Evolutionary conservation across 2,797 vertebrate species (phyloP), one percentile per base, ranked within the genome.

Genomic region (Alauda arvensis): DNA sequence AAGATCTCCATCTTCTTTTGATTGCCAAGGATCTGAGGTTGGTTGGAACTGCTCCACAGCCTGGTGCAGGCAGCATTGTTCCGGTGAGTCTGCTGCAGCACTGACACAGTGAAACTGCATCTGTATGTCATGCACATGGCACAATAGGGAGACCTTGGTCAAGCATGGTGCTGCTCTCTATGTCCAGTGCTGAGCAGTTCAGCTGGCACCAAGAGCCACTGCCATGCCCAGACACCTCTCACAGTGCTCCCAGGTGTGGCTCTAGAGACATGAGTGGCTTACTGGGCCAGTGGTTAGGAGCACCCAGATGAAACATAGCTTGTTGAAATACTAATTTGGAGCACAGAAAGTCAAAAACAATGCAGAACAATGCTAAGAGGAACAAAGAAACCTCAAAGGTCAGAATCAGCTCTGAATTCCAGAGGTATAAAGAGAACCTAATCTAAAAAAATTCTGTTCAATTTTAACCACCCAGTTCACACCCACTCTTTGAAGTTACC

Each of bases 71-170:
- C 43, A 52, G 28, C 45, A 19, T 14, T 57, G 56, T 21, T 69
- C 34, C 39, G 8, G 17, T 2, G 2, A 70, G 20, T 24, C 60
- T 83, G 37, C 57, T 83, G 42, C 34, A 40, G 74, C 57, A 63
- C 25, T 29, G 39, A 45, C 57, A 52, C 20, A 63, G 57, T 6
- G 9, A 39, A 83, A 39, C 10, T 33, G 11, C 55, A 29, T 12
- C 39, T 39, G 3, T 33, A 14, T 6, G 5, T 31, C 23, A 5
- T 13, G 15, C 7, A 1, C 0, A 1, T 33, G 60, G 40, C 71
- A 77, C 52, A 56, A 9, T 11, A 69, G 75, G 43, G 21, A 76
- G 26, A 46, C 29, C 20, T 66, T 49, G 66, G 10, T 21, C 74
- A 68, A 45, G 42, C 2, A 0, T 14, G 23, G 39, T 31, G 43